Base-by-base conservation (phyloP, 2,888 invertebrate species). In the Conus canariensis region DNA sequence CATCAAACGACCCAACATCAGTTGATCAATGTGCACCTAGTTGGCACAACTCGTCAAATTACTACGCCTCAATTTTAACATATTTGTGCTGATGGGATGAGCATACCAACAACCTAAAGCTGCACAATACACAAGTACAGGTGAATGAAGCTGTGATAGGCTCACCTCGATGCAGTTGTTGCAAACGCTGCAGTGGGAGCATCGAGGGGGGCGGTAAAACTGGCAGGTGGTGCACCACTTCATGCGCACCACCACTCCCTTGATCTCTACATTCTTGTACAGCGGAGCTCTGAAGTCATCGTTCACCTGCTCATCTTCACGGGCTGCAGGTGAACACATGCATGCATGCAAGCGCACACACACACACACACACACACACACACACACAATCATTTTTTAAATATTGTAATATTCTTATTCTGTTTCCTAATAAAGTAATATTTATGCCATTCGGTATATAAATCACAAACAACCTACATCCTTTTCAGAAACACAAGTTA, bases 171-270 rank as follows among this genome's bases (percentile, higher is more conserved):
- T 99, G 97, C 99, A 99, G 96, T 98, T 98, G 97, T 99, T 99
- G 97, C 99, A 99, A 91, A 99, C 99, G 94, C 99, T 99, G 97
- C 99, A 99, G 97, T 99, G 99, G 91, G 99, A 99, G 97, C 99
- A 99, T 95, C 99, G 97, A 92, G 99, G 99, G 96, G 99, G 99
- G 95, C 99, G 97, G 97, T 99, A 99, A 97, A 99, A 99, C 97
- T 99, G 99, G 97, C 99, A 99, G 4, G 99, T 99, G 94, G 99
- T 98, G 97, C 99, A 99, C 99, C 99, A 99, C 97, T 99, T 99
- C 99, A 99, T 99, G 92, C 99, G 98, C 92, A 99, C 99, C 22
- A 99, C 99, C 94, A 99, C 99, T 92, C 99, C 99, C 97, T 99
- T 99, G 94, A 99, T 99, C 97, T 99, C 99, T 93, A 99, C 99